Evolutionary conservation across 1,140 invertebrate genomes (phyloP).

Genomic region (Drosophila kohkoa): DNA sequence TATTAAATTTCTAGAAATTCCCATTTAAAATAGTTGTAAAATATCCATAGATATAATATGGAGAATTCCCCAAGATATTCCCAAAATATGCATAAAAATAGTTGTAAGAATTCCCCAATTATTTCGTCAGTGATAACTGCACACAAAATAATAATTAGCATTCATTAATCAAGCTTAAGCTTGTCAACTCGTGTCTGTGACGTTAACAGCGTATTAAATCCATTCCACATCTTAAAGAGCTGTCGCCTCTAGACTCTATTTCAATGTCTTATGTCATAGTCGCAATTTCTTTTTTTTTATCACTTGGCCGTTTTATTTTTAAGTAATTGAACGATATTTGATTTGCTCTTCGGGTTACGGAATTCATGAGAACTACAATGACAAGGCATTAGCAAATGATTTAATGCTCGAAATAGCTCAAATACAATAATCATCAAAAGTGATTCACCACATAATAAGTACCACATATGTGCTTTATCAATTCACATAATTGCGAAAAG

Average conservation of each 20-base stretch:
- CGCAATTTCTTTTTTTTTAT: not conserved
- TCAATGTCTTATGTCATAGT: not conserved
- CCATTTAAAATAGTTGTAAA: not conserved
- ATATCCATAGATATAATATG: too few relatives aligned
- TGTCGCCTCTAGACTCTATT: not conserved
- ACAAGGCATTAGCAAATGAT: not conserved
- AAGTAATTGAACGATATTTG: conserved; percentile 6
- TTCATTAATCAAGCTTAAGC: not conserved
- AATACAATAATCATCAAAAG: not conserved
- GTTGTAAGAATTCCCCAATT: not conserved
- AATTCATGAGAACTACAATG: conserved; percentile 1
- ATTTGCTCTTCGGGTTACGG: not conserved
- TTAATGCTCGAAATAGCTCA: not conserved
- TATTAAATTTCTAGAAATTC: conserved; percentile 7
- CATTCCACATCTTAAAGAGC: not conserved
- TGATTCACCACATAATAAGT: not conserved
- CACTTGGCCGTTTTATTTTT: not conserved
- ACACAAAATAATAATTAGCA: not conserved
- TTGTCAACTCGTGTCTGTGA: not conserved
- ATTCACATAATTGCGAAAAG: not conserved
- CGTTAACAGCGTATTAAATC: conserved; percentile 20
- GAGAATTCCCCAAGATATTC: conserved; percentile 3
- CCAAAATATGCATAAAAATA: not conserved
- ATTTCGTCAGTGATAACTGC: not conserved
- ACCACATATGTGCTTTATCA: not conserved